Percentiles rank a stretch among this genome's conserved stretches.
Evolutionary conservation across 2,797 vertebrate genomes (phyloP).

Genomic region (Oryzias sinensis): DNA sequence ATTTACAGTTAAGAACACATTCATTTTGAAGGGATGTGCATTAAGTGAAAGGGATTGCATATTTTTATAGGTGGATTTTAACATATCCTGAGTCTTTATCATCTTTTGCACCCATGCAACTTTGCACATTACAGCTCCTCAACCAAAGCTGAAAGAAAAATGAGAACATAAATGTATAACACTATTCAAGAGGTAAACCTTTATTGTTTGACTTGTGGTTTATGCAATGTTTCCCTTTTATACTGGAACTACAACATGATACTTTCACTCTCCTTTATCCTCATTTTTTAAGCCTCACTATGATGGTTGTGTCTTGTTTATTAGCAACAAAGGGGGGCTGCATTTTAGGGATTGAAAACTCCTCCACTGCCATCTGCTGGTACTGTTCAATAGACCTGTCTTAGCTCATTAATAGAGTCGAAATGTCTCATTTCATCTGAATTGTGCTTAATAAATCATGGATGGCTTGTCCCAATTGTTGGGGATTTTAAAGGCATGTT

Average conservation of each 20-base stretch:
- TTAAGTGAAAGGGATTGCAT: conserved; percentile 4
- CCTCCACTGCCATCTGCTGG: conserved; percentile 64
- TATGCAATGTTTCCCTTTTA: neutral
- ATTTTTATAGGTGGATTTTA: conserved; percentile 28
- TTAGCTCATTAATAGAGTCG: neutral
- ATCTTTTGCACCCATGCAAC: conserved; percentile 61
- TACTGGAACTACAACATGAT: conserved; percentile 34
- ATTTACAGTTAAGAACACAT: conserved; percentile 9
- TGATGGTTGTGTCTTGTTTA: neutral
- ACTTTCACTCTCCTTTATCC: conserved; percentile 5
- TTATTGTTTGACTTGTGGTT: neutral
- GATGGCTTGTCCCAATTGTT: conserved; percentile 1
- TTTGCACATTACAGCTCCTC: conserved; percentile 52
- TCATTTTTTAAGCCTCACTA: conserved; percentile 5
- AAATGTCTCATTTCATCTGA: neutral
- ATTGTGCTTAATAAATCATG: neutral
- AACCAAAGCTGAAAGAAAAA: conserved; percentile 22
- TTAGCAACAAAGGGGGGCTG: conserved; percentile 38
- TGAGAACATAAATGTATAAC: neutral
- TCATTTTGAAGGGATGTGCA: neutral
- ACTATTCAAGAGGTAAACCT: neutral
- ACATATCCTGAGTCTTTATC: conserved; percentile 23
- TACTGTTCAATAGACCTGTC: neutral
- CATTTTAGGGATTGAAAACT: conserved; percentile 6
- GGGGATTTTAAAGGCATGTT: neutral